phyloP scores from a whole-genome alignment of 2,113 vertebrate genomes.

The Lasiurus cinereus region DNA sequence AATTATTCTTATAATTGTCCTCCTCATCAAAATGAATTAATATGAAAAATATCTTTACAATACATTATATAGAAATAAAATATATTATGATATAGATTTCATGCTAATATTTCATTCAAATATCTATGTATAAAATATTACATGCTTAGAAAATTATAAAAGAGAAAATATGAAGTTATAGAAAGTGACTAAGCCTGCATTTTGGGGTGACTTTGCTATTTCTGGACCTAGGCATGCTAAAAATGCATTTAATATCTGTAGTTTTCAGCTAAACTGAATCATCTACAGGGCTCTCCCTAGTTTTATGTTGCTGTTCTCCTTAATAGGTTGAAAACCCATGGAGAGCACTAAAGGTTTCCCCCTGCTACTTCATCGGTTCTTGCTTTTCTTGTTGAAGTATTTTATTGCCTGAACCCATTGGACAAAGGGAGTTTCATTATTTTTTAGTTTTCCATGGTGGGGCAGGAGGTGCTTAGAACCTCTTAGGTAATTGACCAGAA shows the following conservation, averaged over 20 bases:
- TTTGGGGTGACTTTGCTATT: not conserved
- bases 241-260: not conserved
- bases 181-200: not conserved
- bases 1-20: not conserved
- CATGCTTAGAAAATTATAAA: not conserved
- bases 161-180: not conserved
- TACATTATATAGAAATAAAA: not conserved
- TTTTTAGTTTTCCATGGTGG: not conserved
- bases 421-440: not conserved
- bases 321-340: not conserved
- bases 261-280: not conserved
- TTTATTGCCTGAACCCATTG: not conserved
- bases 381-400: not conserved
- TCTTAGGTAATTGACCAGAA: not conserved
- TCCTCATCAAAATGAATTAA: conserved; percentile 26
- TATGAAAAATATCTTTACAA: not conserved
- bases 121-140: not conserved
- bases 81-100: not conserved
- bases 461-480: rapidly evolving
- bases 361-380: not conserved
- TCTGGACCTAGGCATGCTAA: not conserved
- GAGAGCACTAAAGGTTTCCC: not conserved
- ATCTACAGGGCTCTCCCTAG: not conserved
- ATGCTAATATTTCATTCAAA: not conserved
- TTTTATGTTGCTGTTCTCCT: not conserved